phyloP scores from a whole-genome alignment of 1,140 invertebrate genomes.

The Psix sp. region DNA sequence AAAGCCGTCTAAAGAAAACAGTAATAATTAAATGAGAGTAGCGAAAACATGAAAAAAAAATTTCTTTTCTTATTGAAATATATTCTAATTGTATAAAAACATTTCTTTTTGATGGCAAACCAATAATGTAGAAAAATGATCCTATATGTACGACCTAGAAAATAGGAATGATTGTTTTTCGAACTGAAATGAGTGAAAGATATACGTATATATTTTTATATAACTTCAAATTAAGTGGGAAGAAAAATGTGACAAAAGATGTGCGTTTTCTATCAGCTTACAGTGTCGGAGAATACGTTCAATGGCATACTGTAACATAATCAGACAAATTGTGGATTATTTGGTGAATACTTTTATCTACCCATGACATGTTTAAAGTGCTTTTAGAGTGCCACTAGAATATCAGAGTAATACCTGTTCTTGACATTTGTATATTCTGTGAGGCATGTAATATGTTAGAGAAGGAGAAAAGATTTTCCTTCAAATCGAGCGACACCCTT shows the following conservation, averaged over 20 bases:
- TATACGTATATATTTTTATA: no score
- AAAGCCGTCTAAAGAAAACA: no score
- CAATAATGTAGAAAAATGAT: no score
- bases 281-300: slow-evolving; percentile 19
- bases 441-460: slow-evolving; percentile 49
- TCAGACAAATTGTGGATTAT: slow-evolving; percentile 55
- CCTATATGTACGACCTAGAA: no score
- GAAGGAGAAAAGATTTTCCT: slow-evolving; percentile 62
- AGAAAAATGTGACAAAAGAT: slow-evolving; percentile 3
- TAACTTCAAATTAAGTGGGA: no score
- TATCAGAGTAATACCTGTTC: slow-evolving; percentile 69
- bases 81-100: no score
- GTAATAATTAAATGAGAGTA: no score
- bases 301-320: slow-evolving; percentile 50
- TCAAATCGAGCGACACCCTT: slow-evolving; percentile 65
- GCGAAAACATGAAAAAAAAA: no score
- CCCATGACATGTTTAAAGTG: slow-evolving; percentile 57
- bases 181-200: no score
- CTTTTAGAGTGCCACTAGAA: slow-evolving; percentile 60
- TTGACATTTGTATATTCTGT: slow-evolving; percentile 70
- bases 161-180: no score
- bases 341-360: slow-evolving; percentile 56
- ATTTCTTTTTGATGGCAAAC: no score
- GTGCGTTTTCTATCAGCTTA: neutral
- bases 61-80: no score